phyloP scores from a whole-genome alignment of 2,113 vertebrate species.

The Dascyllus trimaculatus region DNA sequence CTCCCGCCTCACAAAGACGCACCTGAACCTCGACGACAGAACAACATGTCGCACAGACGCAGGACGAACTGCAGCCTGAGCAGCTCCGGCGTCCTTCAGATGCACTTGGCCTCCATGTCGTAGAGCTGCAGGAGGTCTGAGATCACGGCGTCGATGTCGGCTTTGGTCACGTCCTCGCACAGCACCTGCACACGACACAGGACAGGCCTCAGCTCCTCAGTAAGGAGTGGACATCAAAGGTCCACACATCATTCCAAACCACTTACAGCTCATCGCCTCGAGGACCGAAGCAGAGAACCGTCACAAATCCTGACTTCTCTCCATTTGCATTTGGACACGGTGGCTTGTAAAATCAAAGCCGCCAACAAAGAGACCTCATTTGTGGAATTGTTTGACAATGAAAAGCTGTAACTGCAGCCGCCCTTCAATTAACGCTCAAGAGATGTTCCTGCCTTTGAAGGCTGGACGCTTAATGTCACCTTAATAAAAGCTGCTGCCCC shows the following conservation, averaged over 20 bases:
- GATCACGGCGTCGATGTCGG: constrained; percentile 87
- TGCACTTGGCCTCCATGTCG: constrained; percentile 89
- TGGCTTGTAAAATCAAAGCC: constrained; percentile 15
- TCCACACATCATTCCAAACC: constrained; percentile 28
- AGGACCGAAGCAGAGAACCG: constrained; percentile 30
- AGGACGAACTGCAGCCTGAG: background rate
- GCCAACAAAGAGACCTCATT: constrained; percentile 29
- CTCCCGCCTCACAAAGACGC: background rate
- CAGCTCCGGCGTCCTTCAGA: constrained; percentile 66
- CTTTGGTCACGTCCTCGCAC: constrained; percentile 87
- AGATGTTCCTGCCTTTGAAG: constrained; percentile 12
- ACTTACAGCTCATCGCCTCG: constrained; percentile 35
- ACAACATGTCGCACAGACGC: no score
- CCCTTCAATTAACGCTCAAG: background rate
- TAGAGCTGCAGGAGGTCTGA: constrained; percentile 90
- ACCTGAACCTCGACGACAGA: constrained; percentile 36
- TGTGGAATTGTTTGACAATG: constrained; percentile 13
- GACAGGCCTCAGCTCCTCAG: constrained; percentile 32
- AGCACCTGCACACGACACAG: constrained; percentile 88
- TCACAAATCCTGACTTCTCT: constrained; percentile 17
- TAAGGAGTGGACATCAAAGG: constrained; percentile 49
- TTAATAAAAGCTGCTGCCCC: background rate
- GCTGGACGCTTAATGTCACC: background rate
- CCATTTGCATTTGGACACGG: constrained; percentile 36
- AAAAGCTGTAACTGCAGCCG: background rate